phyloP scores from a whole-genome alignment of 2,113 vertebrate genomes.

The Loxodonta africana region DNA sequence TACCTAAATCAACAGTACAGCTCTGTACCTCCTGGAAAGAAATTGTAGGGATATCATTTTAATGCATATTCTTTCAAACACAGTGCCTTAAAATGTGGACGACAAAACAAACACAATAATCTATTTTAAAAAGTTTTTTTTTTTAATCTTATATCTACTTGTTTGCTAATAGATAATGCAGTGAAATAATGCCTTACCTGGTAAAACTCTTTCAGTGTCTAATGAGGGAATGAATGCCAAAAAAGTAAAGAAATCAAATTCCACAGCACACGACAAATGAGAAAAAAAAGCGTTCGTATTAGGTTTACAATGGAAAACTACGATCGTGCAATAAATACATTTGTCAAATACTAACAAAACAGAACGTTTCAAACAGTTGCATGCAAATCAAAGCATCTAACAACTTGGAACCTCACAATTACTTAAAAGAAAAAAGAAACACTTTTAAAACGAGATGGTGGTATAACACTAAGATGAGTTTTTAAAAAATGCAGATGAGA shows the following conservation, averaged over 20 bases:
- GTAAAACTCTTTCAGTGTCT: slow-evolving; percentile 99
- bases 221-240: slow-evolving; percentile 95
- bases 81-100: slow-evolving; percentile 80
- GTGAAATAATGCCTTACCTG: slow-evolving; percentile 96
- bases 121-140: slow-evolving; percentile 49
- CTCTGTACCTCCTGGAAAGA: slow-evolving; percentile 94
- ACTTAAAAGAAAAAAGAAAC: slow-evolving; percentile 73
- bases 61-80: slow-evolving; percentile 57
- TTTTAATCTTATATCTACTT: slow-evolving; percentile 87
- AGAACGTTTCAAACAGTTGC: slow-evolving; percentile 79
- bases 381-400: slow-evolving; percentile 79
- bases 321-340: slow-evolving; percentile 89
- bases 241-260: slow-evolving; percentile 95
- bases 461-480: slow-evolving; percentile 56
- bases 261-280: slow-evolving; percentile 93
- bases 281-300: slow-evolving; percentile 90
- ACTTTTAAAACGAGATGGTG: slow-evolving; percentile 55
- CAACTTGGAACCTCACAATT: slow-evolving; percentile 68
- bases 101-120: slow-evolving; percentile 83
- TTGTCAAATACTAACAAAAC: slow-evolving; percentile 83
- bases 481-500: slow-evolving; percentile 62
- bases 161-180: slow-evolving; percentile 89
- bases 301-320: slow-evolving; percentile 90
- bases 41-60: slow-evolving; percentile 60
- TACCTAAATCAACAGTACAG: slow-evolving; percentile 94